phyloP scores from a whole-genome alignment of 1,140 invertebrate species.

The Danaus melanippus region DNA sequence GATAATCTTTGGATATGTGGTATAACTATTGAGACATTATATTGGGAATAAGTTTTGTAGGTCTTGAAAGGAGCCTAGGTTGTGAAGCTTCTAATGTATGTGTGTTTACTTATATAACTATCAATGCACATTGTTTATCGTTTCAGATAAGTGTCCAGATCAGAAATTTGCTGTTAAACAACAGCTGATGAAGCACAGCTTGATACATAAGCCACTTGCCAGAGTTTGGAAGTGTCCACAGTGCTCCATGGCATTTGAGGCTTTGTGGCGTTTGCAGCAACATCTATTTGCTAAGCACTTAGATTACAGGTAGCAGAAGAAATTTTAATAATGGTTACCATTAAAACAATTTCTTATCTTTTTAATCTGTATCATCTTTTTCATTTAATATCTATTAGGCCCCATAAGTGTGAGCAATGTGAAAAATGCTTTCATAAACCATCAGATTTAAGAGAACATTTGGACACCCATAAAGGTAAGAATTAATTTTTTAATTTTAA shows the following conservation, averaged over 20 bases:
- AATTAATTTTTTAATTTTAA: slow-evolving; percentile 5
- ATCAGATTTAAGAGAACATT: slow-evolving; percentile 57
- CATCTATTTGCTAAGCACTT: slow-evolving; percentile 58
- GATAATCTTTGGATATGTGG: slow-evolving; percentile 63
- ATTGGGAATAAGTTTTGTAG: not conserved
- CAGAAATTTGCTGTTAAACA: slow-evolving; percentile 58
- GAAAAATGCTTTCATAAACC: slow-evolving; percentile 51
- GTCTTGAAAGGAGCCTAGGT: no score
- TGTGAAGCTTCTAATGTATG: not conserved
- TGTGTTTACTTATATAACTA: not conserved
- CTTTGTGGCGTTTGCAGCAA: slow-evolving; percentile 54
- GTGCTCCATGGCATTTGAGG: slow-evolving; percentile 55
- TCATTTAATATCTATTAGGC: slow-evolving; percentile 25
- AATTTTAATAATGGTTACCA: no score
- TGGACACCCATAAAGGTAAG: slow-evolving; percentile 44
- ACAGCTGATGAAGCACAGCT: slow-evolving; percentile 55
- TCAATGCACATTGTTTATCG: not conserved
- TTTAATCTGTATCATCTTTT: no score
- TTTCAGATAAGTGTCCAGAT: slow-evolving; percentile 54
- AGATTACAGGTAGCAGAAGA: slow-evolving; percentile 36
- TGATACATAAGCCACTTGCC: slow-evolving; percentile 54
- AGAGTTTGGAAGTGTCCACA: slow-evolving; percentile 59
- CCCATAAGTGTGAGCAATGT: slow-evolving; percentile 59
- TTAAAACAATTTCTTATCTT: no score
- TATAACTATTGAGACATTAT: slow-evolving; percentile 22